Percentiles rank a stretch among this genome's conserved stretches.
Evolutionary conservation across 1,140 invertebrate genomes (phyloP).

Genomic region (fruit fly (Drosophila melanogaster)): Release_6_plus_ISO1_MT NT_033779.5:4163501-4164000

Average conservation of each 20-base stretch:
- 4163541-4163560: conserved; percentile 79
- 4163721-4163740: conserved; percentile 32
- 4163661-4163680: conserved; percentile 56
- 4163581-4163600: conserved; percentile 56
- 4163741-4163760: conserved; percentile 51
- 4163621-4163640: conserved; percentile 56
- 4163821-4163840: conserved; percentile 30
- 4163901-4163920: too few species aligned
- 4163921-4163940: too few species aligned
- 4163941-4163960: too few species aligned
- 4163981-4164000: too few species aligned
- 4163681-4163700: conserved; percentile 30
- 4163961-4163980: too few species aligned
- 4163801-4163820: conserved; percentile 35
- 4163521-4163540: conserved; percentile 80
- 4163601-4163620: conserved; percentile 80
- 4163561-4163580: conserved; percentile 50
- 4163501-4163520: conserved; percentile 81
- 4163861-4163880: conserved; percentile 11
- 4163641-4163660: conserved; percentile 14
- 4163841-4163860: conserved; percentile 75
- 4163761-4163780: conserved; percentile 26
- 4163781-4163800: conserved; percentile 27
- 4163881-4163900: neutral
- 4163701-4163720: conserved; percentile 22